phyloP scores from a whole-genome alignment of 2,113 vertebrate genomes.

The Oreochromis aureus region DNA sequence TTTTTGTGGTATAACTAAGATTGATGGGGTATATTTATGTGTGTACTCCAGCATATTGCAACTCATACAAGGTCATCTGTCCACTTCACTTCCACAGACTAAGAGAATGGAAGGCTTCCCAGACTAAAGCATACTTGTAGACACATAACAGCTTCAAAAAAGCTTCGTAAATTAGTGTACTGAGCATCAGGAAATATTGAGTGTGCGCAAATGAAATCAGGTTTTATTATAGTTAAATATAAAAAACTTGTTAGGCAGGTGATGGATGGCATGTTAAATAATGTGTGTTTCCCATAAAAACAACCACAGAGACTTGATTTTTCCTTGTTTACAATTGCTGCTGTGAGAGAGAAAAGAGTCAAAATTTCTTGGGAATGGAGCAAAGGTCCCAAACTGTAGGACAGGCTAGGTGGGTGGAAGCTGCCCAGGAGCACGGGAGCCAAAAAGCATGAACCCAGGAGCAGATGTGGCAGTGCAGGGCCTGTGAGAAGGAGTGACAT shows the following conservation, averaged over 20 bases:
- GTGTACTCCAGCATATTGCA: background rate
- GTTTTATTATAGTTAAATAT: constrained; percentile 16
- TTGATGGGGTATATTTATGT: constrained; percentile 3
- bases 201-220: constrained; percentile 7
- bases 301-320: background rate
- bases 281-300: background rate
- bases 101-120: background rate
- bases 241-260: background rate
- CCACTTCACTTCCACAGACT: constrained; percentile 3
- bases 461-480: background rate
- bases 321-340: background rate
- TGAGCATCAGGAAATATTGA: constrained; percentile 26
- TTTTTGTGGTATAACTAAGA: constrained; percentile 16
- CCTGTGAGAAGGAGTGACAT: background rate
- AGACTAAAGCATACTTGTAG: background rate
- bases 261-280: constrained; percentile 9
- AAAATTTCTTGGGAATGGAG: background rate
- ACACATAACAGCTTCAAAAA: background rate
- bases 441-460: background rate
- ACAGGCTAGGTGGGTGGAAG: background rate
- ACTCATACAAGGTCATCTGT: constrained; percentile 36
- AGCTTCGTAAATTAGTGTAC: background rate
- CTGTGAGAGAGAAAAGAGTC: background rate
- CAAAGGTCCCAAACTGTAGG: background rate
- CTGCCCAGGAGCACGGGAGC: background rate